These are phyloP conservation scores for Tenodera sinensis DNA, from an alignment of 2,888 invertebrate species.

Conservation along the genomic window DNA sequence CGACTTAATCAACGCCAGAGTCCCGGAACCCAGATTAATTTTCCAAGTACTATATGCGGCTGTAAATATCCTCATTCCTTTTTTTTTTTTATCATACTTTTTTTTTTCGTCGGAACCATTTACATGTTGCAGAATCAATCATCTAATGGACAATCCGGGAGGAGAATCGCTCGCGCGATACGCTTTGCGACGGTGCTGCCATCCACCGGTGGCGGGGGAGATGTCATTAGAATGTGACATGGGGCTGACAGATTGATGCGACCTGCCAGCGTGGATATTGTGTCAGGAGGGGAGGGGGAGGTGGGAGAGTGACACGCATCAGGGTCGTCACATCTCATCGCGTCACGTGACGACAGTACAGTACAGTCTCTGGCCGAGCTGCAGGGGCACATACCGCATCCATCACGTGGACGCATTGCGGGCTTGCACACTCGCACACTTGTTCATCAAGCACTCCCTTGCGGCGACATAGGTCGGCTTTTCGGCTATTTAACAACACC, in stretches of 20 bases:
- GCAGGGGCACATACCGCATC: not conserved
- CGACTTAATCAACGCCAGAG: not conserved
- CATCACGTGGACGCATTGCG: not conserved
- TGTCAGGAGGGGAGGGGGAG: slow-evolving; percentile 9
- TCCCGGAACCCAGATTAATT: not conserved
- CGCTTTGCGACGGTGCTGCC: not conserved
- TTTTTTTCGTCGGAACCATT: slow-evolving; percentile 9
- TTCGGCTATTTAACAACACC: no score
- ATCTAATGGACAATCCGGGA: slow-evolving; percentile 15
- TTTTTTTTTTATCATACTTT: not conserved
- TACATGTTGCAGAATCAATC: slow-evolving; percentile 17
- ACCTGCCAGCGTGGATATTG: slow-evolving; percentile 21
- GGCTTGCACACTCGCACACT: no score
- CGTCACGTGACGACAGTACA: not conserved
- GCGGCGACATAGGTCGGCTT: no score
- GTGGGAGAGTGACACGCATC: slow-evolving; percentile 5
- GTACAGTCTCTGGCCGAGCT: slow-evolving; percentile 6
- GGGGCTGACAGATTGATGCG: slow-evolving; percentile 26
- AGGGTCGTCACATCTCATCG: slow-evolving; percentile 13
- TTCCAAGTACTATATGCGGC: not conserved
- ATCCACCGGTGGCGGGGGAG: slow-evolving; percentile 4
- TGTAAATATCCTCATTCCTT: not conserved
- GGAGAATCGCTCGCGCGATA: not conserved
- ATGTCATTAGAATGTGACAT: slow-evolving; percentile 17
- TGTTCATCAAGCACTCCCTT: not conserved